Evolutionary conservation across 1,140 invertebrate genomes (phyloP), one percentile per base, ranked within the genome.

Genomic region (Telenomus remus): DNA sequence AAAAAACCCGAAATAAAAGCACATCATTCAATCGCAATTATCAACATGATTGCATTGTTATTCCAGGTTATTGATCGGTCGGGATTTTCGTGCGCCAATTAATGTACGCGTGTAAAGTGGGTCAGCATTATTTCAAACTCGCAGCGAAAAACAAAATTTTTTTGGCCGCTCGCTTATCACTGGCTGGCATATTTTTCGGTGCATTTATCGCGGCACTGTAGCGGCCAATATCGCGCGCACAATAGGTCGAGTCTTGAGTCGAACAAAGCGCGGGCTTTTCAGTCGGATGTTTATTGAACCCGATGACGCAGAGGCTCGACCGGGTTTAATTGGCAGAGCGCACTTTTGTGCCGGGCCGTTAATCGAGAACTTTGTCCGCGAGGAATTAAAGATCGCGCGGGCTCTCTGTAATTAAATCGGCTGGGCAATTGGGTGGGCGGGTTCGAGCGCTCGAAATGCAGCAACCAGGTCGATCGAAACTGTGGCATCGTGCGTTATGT

Each of bases 391-490:
- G 72, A 69, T 71, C 15, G 35, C 51, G 63, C 55, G 39, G 16
- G 14, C 43, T 34, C 33, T 19, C 77, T 71, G 81, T 84, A 84
- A 84, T 84, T 84, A 82, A 84, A 84, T 82, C 81, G 76, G 81
- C 42, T 27, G 64, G 75, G 74, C 79, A 71, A 78, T 72, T 71
- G 63, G 70, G 56, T 68, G 49, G 59, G 44, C 61, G 80, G 76
- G 80, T 78, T 81, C 37, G n/a, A 9, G 78, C 76, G 80, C 79
- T 78, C 59, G 49, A 79, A 80, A 82, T 84, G 80, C 64, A 72
- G 80, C 70, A 84, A 84, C 76, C 79, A 79, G 81, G 84, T 83
- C 84, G 81, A 85, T 85, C 81, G 79, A 82, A 82, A 68, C 47
- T 27, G 19, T 78, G 72, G 73, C 80, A 82, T 82, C 80, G 77